Conservation (phyloP, 2,797 vertebrate species). For the Chiloscyllium punctatum region DNA sequence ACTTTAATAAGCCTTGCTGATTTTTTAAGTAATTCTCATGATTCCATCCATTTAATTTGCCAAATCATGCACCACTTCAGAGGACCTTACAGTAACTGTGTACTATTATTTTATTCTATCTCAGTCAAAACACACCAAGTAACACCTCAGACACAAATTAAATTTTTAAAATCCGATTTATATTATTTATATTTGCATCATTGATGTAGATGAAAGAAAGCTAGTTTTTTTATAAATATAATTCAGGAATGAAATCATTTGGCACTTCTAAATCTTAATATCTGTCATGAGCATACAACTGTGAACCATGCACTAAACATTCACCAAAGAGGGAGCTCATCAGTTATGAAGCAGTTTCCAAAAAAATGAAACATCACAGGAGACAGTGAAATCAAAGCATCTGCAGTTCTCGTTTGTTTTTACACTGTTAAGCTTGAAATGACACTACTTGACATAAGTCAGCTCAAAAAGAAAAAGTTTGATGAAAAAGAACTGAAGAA, state of each 20-base stretch:
- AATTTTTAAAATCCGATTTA: no score
- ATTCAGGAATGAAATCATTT: background rate
- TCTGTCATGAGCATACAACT: background rate
- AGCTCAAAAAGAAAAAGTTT: conserved; percentile 1
- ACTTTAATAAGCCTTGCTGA: background rate
- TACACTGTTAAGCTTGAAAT: conserved; percentile 6
- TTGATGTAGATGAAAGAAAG: background rate
- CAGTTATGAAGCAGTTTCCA: background rate
- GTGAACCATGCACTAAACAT: background rate
- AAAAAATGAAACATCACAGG: conserved; percentile 21
- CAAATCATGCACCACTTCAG: background rate
- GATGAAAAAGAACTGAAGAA: conserved; percentile 1
- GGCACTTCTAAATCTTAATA: background rate
- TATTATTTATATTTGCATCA: background rate
- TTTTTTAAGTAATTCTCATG: background rate
- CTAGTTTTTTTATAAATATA: background rate
- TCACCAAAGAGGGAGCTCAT: background rate
- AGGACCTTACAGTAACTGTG: background rate
- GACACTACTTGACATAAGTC: background rate
- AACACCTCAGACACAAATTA: no score
- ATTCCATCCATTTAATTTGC: background rate
- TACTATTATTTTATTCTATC: background rate
- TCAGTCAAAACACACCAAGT: background rate
- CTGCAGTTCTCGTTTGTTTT: background rate
- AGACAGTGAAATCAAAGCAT: conserved; percentile 6